Percentiles rank a stretch among this genome's conserved stretches.
Conservation (phyloP, 2,113 vertebrate genomes). For the Podilymbus podiceps region DNA sequence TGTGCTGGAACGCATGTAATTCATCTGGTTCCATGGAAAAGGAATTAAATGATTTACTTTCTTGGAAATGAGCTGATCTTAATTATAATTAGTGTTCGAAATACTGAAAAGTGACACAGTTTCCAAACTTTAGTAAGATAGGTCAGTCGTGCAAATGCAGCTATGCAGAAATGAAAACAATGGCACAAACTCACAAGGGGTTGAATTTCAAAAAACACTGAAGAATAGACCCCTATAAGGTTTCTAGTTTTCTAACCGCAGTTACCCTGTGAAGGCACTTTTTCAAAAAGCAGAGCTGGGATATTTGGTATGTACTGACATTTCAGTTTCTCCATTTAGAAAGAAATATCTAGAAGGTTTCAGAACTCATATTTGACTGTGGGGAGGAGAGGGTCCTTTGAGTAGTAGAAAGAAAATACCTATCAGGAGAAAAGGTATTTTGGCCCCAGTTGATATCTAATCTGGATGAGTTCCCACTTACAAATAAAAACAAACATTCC, state of each 20-base stretch:
- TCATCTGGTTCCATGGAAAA: neutral
- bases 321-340: neutral
- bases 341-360: neutral
- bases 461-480: neutral
- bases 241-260: neutral
- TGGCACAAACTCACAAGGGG: conserved; percentile 18
- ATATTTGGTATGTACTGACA: neutral
- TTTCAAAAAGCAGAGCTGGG: neutral
- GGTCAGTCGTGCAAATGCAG: neutral
- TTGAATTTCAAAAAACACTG: conserved; percentile 17
- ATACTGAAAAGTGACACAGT: neutral
- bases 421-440: neutral
- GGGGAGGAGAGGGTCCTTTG: neutral
- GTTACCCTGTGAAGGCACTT: neutral
- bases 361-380: neutral
- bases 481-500: neutral
- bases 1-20: neutral
- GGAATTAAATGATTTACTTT: neutral
- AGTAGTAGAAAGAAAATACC: neutral
- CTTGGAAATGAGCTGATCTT: conserved; percentile 23
- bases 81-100: neutral
- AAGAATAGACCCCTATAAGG: neutral
- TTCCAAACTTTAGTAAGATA: conserved; percentile 7
- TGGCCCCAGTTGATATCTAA: neutral
- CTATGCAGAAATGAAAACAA: conserved; percentile 50